phyloP scores from a whole-genome alignment of 2,888 invertebrate species.

The Neoitamus cyanurus region DNA sequence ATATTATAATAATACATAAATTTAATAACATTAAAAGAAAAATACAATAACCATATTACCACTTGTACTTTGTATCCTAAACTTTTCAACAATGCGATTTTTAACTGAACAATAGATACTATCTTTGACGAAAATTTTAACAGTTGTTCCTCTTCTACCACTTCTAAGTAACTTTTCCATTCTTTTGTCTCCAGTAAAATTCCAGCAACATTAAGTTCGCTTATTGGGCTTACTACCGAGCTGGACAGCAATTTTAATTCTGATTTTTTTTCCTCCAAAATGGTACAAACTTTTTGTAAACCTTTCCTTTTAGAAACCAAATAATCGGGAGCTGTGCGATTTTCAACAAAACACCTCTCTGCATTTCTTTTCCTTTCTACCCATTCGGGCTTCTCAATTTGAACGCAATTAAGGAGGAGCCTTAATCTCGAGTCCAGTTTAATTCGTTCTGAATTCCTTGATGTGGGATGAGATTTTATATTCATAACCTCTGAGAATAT shows the following conservation, averaged over 20 bases:
- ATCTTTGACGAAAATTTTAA: constrained; percentile 59
- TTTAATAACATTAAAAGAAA: neutral
- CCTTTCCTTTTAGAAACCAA: constrained; percentile 57
- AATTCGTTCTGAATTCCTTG: constrained; percentile 55
- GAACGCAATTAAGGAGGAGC: constrained; percentile 60
- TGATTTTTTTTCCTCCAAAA: constrained; percentile 53
- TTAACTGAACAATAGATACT: constrained; percentile 58
- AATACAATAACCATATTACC: constrained; percentile 55
- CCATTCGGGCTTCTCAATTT: constrained; percentile 62
- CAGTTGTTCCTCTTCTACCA: constrained; percentile 59
- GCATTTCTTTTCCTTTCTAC: constrained; percentile 1
- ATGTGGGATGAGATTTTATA: constrained; percentile 54
- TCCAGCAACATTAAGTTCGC: constrained; percentile 62
- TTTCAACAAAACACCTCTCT: constrained; percentile 55
- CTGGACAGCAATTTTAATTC: constrained; percentile 56
- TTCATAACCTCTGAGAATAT: constrained; percentile 53
- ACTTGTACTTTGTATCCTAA: constrained; percentile 59
- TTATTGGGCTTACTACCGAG: constrained; percentile 59
- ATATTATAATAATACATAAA: neutral
- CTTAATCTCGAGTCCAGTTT: constrained; percentile 62
- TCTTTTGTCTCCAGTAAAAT: constrained; percentile 56
- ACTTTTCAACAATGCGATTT: constrained; percentile 58
- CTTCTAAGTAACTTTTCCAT: constrained; percentile 57
- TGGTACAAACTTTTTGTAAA: constrained; percentile 55
- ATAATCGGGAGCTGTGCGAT: constrained; percentile 58